Evolutionary conservation across 2,797 vertebrate species (phyloP), one percentile per base, ranked within the genome.

Genomic region (Muscicapa comitata): DNA sequence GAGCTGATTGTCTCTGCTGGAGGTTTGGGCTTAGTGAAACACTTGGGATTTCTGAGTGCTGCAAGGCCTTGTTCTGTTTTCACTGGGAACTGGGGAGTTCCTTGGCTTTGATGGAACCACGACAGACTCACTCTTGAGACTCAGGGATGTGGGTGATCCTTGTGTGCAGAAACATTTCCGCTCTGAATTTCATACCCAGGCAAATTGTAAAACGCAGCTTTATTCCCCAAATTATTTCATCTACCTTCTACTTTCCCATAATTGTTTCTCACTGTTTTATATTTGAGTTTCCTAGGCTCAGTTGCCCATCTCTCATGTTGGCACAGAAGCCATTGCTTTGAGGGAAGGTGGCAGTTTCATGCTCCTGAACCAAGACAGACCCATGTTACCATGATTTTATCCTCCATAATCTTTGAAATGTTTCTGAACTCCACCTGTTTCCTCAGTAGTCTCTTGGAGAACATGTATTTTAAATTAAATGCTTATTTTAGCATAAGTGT

Each of bases 401-500:
- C 63, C 24, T 81, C 72, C 42, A 0, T 37, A 71, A 76, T 47
- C 75, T 61, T 91, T 55, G 37, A 38, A 58, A 62, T 35, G 33
- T 78, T 62, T 54, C 72, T 74, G 50, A 89, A 8, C 62, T 47
- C n/a, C 31, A 24, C 31, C 12, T 29, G 0, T 61, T 65, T 65
- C 58, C 48, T 86, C 72, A 51, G 1, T 3, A 68, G 55, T 28
- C 86, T 62, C 35, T 48, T 26, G 31, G 15, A 1, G 70, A n/a
- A 67, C 48, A 28, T 0, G 1, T 6, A 11, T 40, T 93, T 87
- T 48, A 77, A 58, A 74, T 68, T 17, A 51, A 66, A 25, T 18
- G 13, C 1, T 0, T 71, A 2, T 47, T 76, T 42, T 50, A 14
- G 10, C 11, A 2, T 24, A 17, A 42, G 13, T 2, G 6, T 23